phyloP scores from a whole-genome alignment of 2,113 vertebrate species.

The Falcunculus frontatus region DNA sequence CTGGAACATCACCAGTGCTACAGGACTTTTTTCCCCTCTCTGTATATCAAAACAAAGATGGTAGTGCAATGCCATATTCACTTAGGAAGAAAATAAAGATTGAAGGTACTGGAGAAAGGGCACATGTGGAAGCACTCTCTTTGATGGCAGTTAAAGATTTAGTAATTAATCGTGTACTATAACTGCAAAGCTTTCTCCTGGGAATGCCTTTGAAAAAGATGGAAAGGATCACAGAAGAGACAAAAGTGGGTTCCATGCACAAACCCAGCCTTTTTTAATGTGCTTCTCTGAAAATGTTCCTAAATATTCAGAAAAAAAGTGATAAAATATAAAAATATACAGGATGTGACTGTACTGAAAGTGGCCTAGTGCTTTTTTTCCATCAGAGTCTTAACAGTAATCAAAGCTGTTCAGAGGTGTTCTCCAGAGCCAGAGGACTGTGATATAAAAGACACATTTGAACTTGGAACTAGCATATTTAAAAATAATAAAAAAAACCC shows the following conservation, averaged over 20 bases:
- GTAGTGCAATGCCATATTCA: not conserved
- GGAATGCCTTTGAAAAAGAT: not conserved
- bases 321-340: not conserved
- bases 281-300: not conserved
- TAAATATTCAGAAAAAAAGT: not conserved
- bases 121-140: not conserved
- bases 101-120: not conserved
- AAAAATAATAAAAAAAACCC: accelerated
- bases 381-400: not conserved
- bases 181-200: not conserved
- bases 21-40: not conserved
- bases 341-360: not conserved
- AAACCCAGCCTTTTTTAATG: not conserved
- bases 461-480: not conserved
- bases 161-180: not conserved
- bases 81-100: not conserved
- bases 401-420: not conserved
- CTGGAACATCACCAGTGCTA: not conserved
- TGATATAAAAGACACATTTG: not conserved
- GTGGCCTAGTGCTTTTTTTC: not conserved
- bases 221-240: not conserved
- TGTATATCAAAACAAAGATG: not conserved
- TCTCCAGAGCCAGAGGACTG: not conserved
- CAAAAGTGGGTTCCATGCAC: not conserved
- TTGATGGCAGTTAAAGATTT: not conserved